phyloP scores from a whole-genome alignment of 2,113 vertebrate genomes.

The Falcunculus frontatus region DNA sequence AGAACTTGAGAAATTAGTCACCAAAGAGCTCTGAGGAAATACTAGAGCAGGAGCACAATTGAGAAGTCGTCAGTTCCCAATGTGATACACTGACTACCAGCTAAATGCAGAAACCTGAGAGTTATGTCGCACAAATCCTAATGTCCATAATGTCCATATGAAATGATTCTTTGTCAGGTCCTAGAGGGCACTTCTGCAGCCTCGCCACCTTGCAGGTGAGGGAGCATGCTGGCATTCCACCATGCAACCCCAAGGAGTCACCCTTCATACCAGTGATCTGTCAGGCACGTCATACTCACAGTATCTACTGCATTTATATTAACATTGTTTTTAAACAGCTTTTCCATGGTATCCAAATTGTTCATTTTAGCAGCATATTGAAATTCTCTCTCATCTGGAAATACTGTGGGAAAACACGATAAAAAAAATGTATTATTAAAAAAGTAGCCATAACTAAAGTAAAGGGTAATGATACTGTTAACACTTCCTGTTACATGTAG shows the following conservation, averaged over 20 bases:
- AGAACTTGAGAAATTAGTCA: neutral
- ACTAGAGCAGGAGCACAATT: neutral
- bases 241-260: neutral
- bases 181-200: neutral
- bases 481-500: neutral
- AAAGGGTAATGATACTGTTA: neutral
- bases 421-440: neutral
- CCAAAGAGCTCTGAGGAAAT: neutral
- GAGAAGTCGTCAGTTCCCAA: neutral
- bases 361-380: constrained; percentile 85
- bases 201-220: neutral
- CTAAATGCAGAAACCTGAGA: neutral
- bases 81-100: neutral
- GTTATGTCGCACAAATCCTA: neutral
- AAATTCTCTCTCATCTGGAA: constrained; percentile 81
- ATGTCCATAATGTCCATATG: fast-evolving
- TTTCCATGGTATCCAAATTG: constrained; percentile 80
- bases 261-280: neutral
- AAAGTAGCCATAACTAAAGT: neutral
- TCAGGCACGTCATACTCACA: constrained; percentile 65
- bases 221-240: neutral
- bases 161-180: neutral
- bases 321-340: constrained; percentile 69
- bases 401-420: constrained; percentile 69
- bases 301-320: constrained; percentile 82